These are phyloP conservation scores for Brachionus rubens DNA, from an alignment of 1,140 invertebrate genomes.

Conservation along the genomic window DNA sequence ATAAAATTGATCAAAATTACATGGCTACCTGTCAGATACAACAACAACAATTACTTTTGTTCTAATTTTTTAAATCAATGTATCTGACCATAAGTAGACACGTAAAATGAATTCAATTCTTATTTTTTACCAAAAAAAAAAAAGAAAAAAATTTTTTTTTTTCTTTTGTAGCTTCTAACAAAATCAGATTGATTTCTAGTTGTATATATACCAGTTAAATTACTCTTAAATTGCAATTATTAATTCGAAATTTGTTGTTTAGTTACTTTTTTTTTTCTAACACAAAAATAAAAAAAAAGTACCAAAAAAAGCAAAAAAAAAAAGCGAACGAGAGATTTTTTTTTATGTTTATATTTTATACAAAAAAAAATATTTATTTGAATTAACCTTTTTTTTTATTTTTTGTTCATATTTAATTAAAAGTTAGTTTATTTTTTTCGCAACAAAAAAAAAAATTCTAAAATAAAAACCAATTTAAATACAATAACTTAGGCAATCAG, in stretches of 20 bases:
- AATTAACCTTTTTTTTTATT: conserved; percentile 43
- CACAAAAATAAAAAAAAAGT: conserved; percentile 1
- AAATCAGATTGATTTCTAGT: too few species aligned
- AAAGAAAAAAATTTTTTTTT: conserved; percentile 7
- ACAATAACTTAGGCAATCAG: conserved; percentile 13
- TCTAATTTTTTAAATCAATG: neutral
- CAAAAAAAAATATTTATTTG: conserved; percentile 44
- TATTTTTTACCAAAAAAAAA: neutral
- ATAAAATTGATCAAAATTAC: conserved; percentile 22
- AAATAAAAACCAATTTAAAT: conserved; percentile 34
- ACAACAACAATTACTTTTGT: neutral
- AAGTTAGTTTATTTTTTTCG: conserved; percentile 43
- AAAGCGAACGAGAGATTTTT: neutral
- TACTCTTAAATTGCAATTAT: conserved; percentile 28
- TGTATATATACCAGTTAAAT: conserved; percentile 16
- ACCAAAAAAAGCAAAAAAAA: conserved; percentile 28
- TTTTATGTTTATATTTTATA: conserved; percentile 38
- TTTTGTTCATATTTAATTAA: conserved; percentile 40
- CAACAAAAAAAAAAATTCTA: neutral
- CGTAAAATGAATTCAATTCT: conserved; percentile 23
- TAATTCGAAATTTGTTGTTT: conserved; percentile 31
- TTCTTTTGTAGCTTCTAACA: too few species aligned
- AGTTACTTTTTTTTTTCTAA: conserved; percentile 28
- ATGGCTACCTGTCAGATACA: conserved; percentile 45
- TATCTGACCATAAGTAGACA: conserved; percentile 34